Conservation (phyloP, 2,888 invertebrate genomes). For the Lycocerus yunnanus region DNA sequence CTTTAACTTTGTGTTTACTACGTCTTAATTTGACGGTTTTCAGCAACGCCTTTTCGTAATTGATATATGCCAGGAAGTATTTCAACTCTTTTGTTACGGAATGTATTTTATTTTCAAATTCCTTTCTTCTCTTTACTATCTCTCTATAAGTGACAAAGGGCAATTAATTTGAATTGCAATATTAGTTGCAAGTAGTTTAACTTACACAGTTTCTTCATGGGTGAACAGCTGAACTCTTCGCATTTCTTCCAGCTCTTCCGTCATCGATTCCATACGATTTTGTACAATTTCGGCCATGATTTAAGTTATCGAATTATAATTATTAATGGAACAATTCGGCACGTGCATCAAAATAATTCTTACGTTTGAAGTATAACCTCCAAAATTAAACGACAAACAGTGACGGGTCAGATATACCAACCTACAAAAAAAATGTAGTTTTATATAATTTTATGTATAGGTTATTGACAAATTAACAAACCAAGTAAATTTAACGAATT, state of each 20-base stretch:
- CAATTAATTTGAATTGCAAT: neutral
- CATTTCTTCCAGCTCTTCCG: constrained; percentile 82
- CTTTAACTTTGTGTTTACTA: constrained; percentile 60
- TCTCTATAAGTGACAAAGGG: constrained; percentile 56
- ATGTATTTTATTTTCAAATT: constrained; percentile 75
- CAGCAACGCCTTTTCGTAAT: constrained; percentile 71
- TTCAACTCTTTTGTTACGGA: constrained; percentile 69
- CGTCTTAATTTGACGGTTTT: constrained; percentile 68
- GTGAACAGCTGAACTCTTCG: constrained; percentile 71
- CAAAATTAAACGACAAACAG: no score
- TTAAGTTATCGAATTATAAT: neutral
- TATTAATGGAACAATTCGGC: neutral
- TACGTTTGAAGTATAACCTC: no score
- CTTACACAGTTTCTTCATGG: constrained; percentile 71
- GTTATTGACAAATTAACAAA: no score
- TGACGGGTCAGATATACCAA: no score
- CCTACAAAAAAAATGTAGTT: no score
- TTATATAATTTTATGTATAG: no score
- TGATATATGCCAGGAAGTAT: constrained; percentile 71
- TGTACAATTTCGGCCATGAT: constrained; percentile 84
- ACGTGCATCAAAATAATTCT: neutral
- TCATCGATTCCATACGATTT: constrained; percentile 76
- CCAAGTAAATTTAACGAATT: no score
- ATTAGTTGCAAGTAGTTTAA: neutral
- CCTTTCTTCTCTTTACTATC: constrained; percentile 70